Evolutionary conservation across 1,140 invertebrate species (phyloP).

Genomic region (Drosophila nannoptera): DNA sequence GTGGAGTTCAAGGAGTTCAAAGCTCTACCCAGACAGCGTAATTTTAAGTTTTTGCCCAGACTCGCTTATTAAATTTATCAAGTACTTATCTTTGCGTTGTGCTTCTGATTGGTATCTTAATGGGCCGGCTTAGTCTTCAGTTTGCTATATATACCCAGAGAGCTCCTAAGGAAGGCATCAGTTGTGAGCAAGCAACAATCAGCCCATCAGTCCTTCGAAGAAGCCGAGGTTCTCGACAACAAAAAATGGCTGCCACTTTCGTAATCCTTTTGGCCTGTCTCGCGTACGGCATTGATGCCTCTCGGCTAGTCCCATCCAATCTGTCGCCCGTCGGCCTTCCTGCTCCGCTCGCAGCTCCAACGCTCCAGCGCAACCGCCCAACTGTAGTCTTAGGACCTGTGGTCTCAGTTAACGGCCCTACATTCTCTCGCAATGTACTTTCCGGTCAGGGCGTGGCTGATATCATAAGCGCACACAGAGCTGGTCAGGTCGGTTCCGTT

Average conservation of each 20-base stretch:
- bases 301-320: too few relatives aligned
- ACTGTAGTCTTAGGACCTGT: too few relatives aligned
- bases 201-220: background rate
- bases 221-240: background rate
- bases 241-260: constrained; percentile 12
- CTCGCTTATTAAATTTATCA: constrained; percentile 18
- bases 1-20: background rate
- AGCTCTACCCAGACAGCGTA: background rate
- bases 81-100: constrained; percentile 46
- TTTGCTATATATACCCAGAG: constrained; percentile 25
- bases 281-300: background rate
- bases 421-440: too few relatives aligned
- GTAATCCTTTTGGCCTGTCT: constrained; percentile 8
- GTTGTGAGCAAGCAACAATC: constrained; percentile 22
- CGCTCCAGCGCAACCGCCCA: too few relatives aligned
- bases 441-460: too few relatives aligned
- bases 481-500: too few relatives aligned
- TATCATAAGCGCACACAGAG: too few relatives aligned
- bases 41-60: background rate
- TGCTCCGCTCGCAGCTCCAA: too few relatives aligned
- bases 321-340: too few relatives aligned
- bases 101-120: constrained; percentile 34
- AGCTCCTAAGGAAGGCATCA: constrained; percentile 11
- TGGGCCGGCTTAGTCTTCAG: background rate
- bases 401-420: too few relatives aligned